A percentile compares a stretch with the other conserved stretches of the same genome.
phyloP scores from a whole-genome alignment of 2,888 invertebrate species.

The Chrysomela aeneicollis region DNA sequence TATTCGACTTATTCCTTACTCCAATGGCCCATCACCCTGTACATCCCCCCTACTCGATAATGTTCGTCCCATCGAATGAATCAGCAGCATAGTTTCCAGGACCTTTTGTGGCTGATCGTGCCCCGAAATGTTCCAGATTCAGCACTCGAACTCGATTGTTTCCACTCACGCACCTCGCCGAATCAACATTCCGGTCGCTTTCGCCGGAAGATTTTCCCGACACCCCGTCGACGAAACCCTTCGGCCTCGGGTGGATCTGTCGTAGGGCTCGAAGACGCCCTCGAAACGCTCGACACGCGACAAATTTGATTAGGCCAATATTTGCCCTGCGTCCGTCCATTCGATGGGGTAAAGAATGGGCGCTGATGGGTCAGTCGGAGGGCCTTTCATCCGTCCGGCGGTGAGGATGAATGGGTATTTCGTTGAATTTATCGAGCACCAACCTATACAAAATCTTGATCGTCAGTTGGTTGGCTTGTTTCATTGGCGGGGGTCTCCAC shows the following conservation, averaged over 20 bases:
- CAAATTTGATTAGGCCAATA: conserved; percentile 20
- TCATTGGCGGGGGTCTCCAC: too few species aligned
- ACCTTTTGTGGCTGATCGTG: too few species aligned
- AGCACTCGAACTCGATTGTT: not conserved
- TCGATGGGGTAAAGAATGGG: not conserved
- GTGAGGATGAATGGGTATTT: too few species aligned
- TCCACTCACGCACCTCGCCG: not conserved
- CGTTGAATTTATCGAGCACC: too few species aligned
- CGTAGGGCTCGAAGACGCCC: too few species aligned
- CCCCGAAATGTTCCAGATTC: not conserved
- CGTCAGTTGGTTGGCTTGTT: too few species aligned
- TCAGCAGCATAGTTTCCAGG: too few species aligned
- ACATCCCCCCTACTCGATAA: too few species aligned
- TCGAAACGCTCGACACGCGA: not conserved
- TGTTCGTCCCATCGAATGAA: too few species aligned
- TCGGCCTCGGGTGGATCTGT: not conserved
- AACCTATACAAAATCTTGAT: too few species aligned
- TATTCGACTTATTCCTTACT: too few species aligned
- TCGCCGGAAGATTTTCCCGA: not conserved
- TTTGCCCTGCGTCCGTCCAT: conserved; percentile 13
- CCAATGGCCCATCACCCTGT: too few species aligned
- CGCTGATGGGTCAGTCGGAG: not conserved
- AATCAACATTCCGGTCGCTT: conserved; percentile 4
- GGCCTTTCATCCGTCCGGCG: not conserved
- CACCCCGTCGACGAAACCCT: not conserved